phyloP scores from a whole-genome alignment of 2,797 vertebrate species.

The Gobionotothen gibberifrons region DNA sequence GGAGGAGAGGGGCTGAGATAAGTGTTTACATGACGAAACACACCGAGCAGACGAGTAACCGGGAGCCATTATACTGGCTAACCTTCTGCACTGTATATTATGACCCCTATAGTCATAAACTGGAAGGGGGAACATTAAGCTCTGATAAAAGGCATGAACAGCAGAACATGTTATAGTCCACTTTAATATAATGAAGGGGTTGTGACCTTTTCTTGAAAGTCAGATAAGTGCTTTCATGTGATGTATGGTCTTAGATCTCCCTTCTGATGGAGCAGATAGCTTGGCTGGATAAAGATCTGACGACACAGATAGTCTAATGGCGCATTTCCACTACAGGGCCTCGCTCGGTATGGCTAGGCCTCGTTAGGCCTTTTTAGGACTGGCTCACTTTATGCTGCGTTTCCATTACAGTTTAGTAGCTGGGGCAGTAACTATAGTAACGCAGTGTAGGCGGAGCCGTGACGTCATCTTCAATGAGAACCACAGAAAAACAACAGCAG shows the following conservation, averaged over 20 bases:
- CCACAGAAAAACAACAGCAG: no score
- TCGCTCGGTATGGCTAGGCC: no score
- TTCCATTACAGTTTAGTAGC: no score
- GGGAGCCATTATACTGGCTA: slow-evolving; percentile 19
- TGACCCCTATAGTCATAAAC: slow-evolving; percentile 28
- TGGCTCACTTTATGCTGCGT: no score
- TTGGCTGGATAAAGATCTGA: slow-evolving; percentile 20
- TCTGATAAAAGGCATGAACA: neutral
- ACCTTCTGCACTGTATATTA: slow-evolving; percentile 24
- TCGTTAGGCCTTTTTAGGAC: no score
- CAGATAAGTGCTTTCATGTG: slow-evolving; percentile 47
- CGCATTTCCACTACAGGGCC: no score
- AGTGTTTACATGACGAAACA: slow-evolving; percentile 61
- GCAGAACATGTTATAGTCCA: slow-evolving; percentile 2
- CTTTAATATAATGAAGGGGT: slow-evolving; percentile 22
- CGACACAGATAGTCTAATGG: neutral
- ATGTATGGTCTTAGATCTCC: slow-evolving; percentile 57
- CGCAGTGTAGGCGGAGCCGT: no score
- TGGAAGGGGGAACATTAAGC: slow-evolving; percentile 17
- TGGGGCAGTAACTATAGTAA: no score
- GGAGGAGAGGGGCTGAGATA: slow-evolving; percentile 37
- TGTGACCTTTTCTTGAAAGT: slow-evolving; percentile 56
- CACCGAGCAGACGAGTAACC: slow-evolving; percentile 29
- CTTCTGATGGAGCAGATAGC: slow-evolving; percentile 21
- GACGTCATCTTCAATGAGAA: no score